These are phyloP conservation scores for Paracanthobrama guichenoti DNA, from an alignment of 2,113 vertebrate species.

Conservation along the genomic window DNA sequence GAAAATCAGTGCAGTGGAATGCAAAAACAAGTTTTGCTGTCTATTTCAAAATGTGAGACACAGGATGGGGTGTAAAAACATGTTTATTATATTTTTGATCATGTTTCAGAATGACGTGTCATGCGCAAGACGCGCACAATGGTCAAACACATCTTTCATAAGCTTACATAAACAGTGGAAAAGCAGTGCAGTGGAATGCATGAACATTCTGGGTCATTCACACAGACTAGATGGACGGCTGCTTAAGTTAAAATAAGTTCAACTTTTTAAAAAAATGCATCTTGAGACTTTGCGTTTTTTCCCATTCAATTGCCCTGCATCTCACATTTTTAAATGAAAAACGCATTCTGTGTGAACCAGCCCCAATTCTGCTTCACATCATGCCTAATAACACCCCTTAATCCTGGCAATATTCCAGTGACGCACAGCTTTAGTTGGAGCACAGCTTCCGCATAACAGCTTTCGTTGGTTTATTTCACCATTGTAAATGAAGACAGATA, in stretches of 20 bases:
- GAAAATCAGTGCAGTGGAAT: too few relatives aligned
- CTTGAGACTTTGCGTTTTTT: not conserved
- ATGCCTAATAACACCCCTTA: not conserved
- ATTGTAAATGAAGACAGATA: conserved; percentile 27
- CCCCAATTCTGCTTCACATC: not conserved
- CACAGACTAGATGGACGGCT: not conserved
- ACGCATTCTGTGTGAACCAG: not conserved
- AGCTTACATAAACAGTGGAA: not conserved
- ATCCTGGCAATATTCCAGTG: not conserved
- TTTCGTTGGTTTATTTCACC: not conserved
- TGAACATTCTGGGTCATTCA: not conserved
- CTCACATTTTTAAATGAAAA: not conserved
- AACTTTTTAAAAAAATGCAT: not conserved
- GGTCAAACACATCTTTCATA: not conserved
- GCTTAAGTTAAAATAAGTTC: not conserved
- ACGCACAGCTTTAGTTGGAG: not conserved
- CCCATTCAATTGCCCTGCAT: not conserved
- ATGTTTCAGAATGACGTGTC: too few relatives aligned
- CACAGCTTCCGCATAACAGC: not conserved
- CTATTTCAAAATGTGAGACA: too few relatives aligned
- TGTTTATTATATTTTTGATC: too few relatives aligned
- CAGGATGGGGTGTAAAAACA: too few relatives aligned
- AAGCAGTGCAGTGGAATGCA: not conserved
- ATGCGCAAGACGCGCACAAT: too few relatives aligned
- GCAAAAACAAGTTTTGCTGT: too few relatives aligned